A percentile compares a stretch with the other conserved stretches of the same genome.
Evolutionary conservation across 2,888 invertebrate species (phyloP).

Genomic region (Aphidius colemani): DNA sequence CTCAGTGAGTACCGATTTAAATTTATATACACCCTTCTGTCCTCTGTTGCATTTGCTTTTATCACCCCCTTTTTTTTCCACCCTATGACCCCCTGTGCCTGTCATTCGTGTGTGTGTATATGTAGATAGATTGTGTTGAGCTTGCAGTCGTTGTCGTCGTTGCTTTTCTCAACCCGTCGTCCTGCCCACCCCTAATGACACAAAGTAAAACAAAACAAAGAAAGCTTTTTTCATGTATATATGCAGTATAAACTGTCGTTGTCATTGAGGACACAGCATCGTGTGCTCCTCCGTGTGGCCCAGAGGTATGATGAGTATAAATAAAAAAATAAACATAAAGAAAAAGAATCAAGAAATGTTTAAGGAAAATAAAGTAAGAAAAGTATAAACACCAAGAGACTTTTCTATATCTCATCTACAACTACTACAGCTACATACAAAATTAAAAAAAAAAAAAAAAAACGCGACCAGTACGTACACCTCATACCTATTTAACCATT

Average conservation of each 20-base stretch:
- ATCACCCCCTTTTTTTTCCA: slow-evolving; percentile 8
- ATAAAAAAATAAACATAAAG: background rate
- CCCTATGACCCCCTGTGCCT: slow-evolving; percentile 29
- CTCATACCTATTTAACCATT: too few relatives aligned
- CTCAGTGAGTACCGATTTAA: slow-evolving; percentile 44
- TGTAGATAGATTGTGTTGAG: slow-evolving; percentile 11
- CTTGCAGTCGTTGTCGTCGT: too few relatives aligned
- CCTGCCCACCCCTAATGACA: slow-evolving; percentile 62
- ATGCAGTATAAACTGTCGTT: slow-evolving; percentile 45
- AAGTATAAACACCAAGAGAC: too few relatives aligned
- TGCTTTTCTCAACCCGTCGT: too few relatives aligned
- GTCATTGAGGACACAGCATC: too few relatives aligned
- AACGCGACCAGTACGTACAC: too few relatives aligned
- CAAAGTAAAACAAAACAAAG: slow-evolving; percentile 65
- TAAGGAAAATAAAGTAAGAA: too few relatives aligned
- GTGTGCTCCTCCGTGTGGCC: background rate
- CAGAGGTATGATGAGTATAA: background rate
- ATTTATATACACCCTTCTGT: slow-evolving; percentile 27
- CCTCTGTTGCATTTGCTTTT: slow-evolving; percentile 14
- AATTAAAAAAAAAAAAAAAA: too few relatives aligned
- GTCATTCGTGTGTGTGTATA: slow-evolving; percentile 10
- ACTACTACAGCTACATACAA: too few relatives aligned
- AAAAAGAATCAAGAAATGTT: too few relatives aligned
- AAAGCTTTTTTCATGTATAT: slow-evolving; percentile 60
- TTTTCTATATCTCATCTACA: too few relatives aligned